Evolutionary conservation across 1,140 invertebrate genomes (phyloP).

Genomic region (Apis florea): DNA sequence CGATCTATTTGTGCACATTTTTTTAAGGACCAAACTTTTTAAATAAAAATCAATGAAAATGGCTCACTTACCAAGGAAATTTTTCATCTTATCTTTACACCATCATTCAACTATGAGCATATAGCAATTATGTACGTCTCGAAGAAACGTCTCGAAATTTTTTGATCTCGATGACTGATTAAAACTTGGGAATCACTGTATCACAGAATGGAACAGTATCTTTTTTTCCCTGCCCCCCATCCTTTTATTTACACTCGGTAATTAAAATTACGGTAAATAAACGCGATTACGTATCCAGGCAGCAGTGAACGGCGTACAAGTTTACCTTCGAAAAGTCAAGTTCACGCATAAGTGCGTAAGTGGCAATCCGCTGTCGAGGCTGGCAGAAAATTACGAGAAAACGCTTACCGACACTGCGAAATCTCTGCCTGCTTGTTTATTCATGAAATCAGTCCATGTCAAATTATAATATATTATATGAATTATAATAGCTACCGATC

Average conservation of each 20-base stretch:
- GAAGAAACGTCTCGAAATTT: too few relatives aligned
- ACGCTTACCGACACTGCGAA: slow-evolving; percentile 18
- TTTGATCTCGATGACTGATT: too few relatives aligned
- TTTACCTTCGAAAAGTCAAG: slow-evolving; percentile 59
- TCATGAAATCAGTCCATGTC: slow-evolving; percentile 9
- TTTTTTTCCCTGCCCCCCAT: background rate
- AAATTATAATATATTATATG: slow-evolving; percentile 1
- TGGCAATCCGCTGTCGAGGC: slow-evolving; percentile 51
- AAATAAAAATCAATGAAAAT: too few relatives aligned
- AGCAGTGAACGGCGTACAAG: slow-evolving; percentile 6
- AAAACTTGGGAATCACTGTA: too few relatives aligned
- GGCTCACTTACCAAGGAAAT: too few relatives aligned
- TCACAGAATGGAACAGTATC: background rate
- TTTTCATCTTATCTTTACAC: too few relatives aligned
- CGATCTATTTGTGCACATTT: too few relatives aligned
- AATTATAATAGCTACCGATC: slow-evolving; percentile 2
- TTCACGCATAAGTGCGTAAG: slow-evolving; percentile 63
- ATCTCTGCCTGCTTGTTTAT: slow-evolving; percentile 24
- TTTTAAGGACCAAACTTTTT: too few relatives aligned
- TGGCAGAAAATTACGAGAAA: slow-evolving; percentile 52
- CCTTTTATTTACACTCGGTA: background rate
- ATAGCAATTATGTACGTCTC: too few relatives aligned
- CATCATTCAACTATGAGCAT: too few relatives aligned
- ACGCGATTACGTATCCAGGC: slow-evolving; percentile 32
- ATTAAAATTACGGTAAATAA: slow-evolving; percentile 33